phyloP scores from a whole-genome alignment of 2,888 invertebrate genomes.

The Stegana nigrithorax region DNA sequence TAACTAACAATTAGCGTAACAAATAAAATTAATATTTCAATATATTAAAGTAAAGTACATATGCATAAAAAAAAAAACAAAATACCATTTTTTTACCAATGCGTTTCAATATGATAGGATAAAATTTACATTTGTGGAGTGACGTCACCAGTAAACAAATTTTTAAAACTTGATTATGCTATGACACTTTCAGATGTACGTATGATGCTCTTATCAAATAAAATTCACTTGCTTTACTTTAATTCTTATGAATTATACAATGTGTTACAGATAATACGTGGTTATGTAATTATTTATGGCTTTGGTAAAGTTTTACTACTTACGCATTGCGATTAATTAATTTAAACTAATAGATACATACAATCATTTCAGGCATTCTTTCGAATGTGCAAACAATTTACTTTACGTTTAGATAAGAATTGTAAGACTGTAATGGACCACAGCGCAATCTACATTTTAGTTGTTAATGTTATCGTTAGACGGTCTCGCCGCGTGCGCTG shows the following conservation, averaged over 20 bases:
- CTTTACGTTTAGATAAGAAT: background rate
- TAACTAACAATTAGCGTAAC: too few species aligned
- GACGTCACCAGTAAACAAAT: too few species aligned
- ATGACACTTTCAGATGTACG: slow-evolving; percentile 10
- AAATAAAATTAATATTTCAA: too few species aligned
- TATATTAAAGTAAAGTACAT: too few species aligned
- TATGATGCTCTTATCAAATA: background rate
- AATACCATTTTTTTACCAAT: too few species aligned
- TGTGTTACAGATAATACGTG: slow-evolving; percentile 6
- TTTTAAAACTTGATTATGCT: background rate
- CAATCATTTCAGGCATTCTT: too few species aligned
- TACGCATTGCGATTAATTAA: slow-evolving; percentile 1
- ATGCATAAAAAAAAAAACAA: too few species aligned
- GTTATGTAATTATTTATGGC: slow-evolving; percentile 41
- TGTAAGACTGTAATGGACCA: background rate
- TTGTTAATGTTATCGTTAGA: slow-evolving; percentile 38
- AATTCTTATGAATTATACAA: background rate
- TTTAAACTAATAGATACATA: slow-evolving; percentile 24
- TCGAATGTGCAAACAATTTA: too few species aligned
- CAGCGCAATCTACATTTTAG: slow-evolving; percentile 17
- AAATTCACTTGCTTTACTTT: background rate
- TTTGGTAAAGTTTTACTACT: slow-evolving; percentile 39
- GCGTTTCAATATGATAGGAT: too few species aligned
- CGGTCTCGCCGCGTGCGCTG: slow-evolving; percentile 52
- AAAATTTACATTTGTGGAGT: too few species aligned